Base-by-base conservation (phyloP, 2,888 invertebrate species). In the Ennomos quercinarius region DNA sequence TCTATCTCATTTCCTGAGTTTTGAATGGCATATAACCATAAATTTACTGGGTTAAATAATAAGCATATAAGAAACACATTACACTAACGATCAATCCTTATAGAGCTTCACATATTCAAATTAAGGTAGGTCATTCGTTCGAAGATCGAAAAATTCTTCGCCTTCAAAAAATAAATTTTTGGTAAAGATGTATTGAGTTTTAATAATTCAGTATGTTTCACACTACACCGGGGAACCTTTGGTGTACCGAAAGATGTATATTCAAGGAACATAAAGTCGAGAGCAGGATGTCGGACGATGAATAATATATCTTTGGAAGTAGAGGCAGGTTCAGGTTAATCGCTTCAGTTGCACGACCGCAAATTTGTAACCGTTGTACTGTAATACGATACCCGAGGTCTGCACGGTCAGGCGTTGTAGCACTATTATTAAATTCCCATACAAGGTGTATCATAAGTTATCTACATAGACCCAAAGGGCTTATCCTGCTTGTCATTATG, bases 141-240 rank as follows among this genome's bases (percentile, higher is more conserved):
- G 17, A n/a, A n/a, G n/a, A n/a, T n/a, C n/a, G n/a, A n/a, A n/a
- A n/a, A 27, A 27, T 2, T 6, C 27, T 5, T 2, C 5, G 27
- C n/a, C 46, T 11, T 45, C 27, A 43, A 10, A 39, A 46, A 3
- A 13, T 12, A 12, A 17, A 48, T 44, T 43, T 45, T 35, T 54
- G 10, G 37, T 38, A 52, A 43, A 42, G 46, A 56, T 42, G 39
- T 51, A 62, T 66, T 62, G 51, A 62, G 61, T 50, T 63, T 62
- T 64, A 66, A 69, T 64, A 64, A 66, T 63, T 68, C 63, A 67
- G 27, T 5, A 36, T 4, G 35, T 11, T 43, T 17, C 38, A 41
- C 39, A 40, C 11, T 44, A 38, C 43, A 54, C 44, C 13, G 5
- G 51, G 10, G 34, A 37, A 53, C 35, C 54, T 40, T 27, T 3